A percentile compares a stretch with the other conserved stretches of the same genome.
phyloP scores from a whole-genome alignment of 2,113 vertebrate genomes.

The Anarrhichthys ocellatus region DNA sequence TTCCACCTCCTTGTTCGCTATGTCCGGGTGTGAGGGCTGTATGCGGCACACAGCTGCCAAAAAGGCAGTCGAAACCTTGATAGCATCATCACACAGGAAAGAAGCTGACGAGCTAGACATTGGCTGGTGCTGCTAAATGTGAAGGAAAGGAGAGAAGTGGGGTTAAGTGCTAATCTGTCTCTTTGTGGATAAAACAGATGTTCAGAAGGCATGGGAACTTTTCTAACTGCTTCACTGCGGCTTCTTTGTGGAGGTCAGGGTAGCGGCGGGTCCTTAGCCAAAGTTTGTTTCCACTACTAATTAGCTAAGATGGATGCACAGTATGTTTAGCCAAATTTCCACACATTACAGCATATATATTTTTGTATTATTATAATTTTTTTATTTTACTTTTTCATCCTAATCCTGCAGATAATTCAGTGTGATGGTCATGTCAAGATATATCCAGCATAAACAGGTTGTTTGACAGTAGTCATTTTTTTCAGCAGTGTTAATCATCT shows the following conservation, averaged over 20 bases:
- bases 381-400: background rate
- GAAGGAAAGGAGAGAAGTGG: constrained; percentile 61
- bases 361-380: background rate
- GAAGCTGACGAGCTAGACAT: constrained; percentile 60
- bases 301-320: constrained; percentile 47
- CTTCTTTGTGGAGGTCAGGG: constrained; percentile 58
- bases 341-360: constrained; percentile 5
- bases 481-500: background rate
- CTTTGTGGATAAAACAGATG: constrained; percentile 74
- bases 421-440: background rate
- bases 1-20: constrained; percentile 86
- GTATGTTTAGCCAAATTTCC: constrained; percentile 29
- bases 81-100: constrained; percentile 85
- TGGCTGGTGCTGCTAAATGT: constrained; percentile 62
- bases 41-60: constrained; percentile 74
- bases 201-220: constrained; percentile 65
- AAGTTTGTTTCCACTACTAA: constrained; percentile 57
- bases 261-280: constrained; percentile 30
- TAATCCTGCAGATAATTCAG: background rate
- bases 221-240: constrained; percentile 54
- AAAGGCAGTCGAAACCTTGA: constrained; percentile 78
- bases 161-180: constrained; percentile 68
- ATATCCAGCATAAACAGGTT: background rate
- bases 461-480: background rate
- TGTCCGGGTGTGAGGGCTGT: constrained; percentile 39